Conservation (phyloP, 2,797 vertebrate species). For the Mormyrops attenuatus region DNA sequence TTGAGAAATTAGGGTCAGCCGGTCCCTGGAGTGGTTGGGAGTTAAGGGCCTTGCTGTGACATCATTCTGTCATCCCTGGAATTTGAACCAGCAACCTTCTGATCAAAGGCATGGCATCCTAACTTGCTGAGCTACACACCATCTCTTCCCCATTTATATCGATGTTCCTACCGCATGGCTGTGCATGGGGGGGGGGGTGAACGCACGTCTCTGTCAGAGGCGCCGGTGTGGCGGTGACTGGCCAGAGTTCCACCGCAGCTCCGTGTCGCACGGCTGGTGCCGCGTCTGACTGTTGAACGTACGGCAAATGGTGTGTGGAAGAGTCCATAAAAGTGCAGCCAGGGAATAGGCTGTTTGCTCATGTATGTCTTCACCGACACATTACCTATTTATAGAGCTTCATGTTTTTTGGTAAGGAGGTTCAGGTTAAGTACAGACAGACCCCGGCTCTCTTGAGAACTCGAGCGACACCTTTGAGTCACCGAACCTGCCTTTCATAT, state of each 20-base stretch:
- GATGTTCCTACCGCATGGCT: neutral
- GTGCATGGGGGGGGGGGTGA: too few species aligned
- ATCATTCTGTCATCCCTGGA: neutral
- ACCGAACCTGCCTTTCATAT: neutral
- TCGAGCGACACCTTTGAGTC: neutral
- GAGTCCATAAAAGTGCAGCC: neutral
- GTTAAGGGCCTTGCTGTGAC: neutral
- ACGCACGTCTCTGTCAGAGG: neutral
- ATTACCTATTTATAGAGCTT: neutral
- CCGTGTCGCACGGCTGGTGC: neutral
- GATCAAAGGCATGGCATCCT: neutral
- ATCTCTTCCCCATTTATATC: neutral
- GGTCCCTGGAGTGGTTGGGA: neutral
- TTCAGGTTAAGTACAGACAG: conserved; percentile 5
- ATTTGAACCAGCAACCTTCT: neutral
- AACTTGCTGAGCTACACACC: neutral
- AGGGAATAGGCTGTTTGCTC: neutral
- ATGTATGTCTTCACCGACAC: neutral
- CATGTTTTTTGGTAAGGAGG: neutral
- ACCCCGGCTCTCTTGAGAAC: neutral
- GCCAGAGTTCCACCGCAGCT: neutral
- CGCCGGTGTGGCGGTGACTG: neutral
- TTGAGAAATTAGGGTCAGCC: neutral
- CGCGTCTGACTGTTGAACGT: neutral
- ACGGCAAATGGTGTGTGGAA: neutral